Evolutionary conservation across 2,888 invertebrate genomes (phyloP), one percentile per base, ranked within the genome.

Genomic region (Tinea semifulvella): DNA sequence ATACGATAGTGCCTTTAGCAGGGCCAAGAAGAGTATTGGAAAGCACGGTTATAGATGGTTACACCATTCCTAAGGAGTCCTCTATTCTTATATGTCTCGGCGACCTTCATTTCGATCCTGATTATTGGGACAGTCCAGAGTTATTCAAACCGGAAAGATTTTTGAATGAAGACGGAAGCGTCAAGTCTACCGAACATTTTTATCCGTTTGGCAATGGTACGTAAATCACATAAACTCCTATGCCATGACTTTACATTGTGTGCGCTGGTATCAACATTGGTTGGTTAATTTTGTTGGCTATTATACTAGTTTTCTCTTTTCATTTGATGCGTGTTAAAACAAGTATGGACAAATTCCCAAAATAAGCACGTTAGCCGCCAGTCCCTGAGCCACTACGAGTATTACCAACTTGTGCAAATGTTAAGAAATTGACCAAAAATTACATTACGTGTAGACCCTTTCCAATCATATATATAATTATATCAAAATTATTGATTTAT

Each of bases 191-290:
- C 43, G 85, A 84, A 50, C 70, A 84, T 52, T 79, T 85, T 55
- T 82, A 86, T 47, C 83, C 85, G 7, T 91, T 90, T 56, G 89
- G 90, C 48, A 68, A 84, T 58, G 90, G 90, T 89, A 64, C 60
- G 65, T 61, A 22, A n/a, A n/a, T n/a, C n/a, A n/a, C n/a, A n/a
- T n/a, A n/a, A n/a, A n/a, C n/a, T n/a, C n/a, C n/a, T n/a, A n/a
- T n/a, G n/a, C n/a, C n/a, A n/a, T n/a, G n/a, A n/a, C n/a, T n/a
- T n/a, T n/a, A n/a, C n/a, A n/a, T n/a, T n/a, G n/a, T n/a, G n/a
- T n/a, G n/a, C n/a, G n/a, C n/a, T n/a, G n/a, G n/a, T n/a, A n/a
- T n/a, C n/a, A n/a, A n/a, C n/a, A n/a, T n/a, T n/a, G n/a, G n/a
- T n/a, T n/a, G n/a, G n/a, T n/a, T n/a, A n/a, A n/a, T n/a, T n/a